Evolutionary conservation across 2,888 invertebrate species (phyloP), one percentile per base, ranked within the genome.

Genomic region (Mesorhabditis spiculigera): DNA sequence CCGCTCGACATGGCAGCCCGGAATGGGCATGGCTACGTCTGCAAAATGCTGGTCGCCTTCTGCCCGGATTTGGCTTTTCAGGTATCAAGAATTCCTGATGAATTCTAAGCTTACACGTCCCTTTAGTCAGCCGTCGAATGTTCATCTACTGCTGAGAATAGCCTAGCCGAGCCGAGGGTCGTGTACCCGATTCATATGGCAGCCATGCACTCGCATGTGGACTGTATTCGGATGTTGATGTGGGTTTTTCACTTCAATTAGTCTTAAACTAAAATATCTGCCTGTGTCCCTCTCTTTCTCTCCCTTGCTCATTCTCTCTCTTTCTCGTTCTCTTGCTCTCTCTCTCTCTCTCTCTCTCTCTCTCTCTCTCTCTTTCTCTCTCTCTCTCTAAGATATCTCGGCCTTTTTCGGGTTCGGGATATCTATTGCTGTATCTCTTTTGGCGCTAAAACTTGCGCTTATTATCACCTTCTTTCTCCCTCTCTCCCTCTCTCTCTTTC

Each of bases 1-100:
- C 92, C 95, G 0, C 89, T 97, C 83, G 96, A 97, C 87, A 90
- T 97, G 73, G 95, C 96, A 6, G 93, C 94, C 68, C 93, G 95
- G 88, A 88, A 87, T 16, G 82, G 82, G 5, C 78, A 77, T 68
- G 73, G 72, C 4, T 71, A 70, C 13, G 79, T 82, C 5, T 80
- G 79, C 69, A 70, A 73, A 16, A 63, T 79, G 6, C 72, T 83
- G 16, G 65, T 81, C 43, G 61, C 64, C 58, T 66, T 74, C 58
- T 78, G 76, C 42, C 83, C 83, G 5, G 77, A 80, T 45, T 68
- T 83, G 13, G 75, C 79, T 5, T 74, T 83, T n/a, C 71, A 80
- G 73, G 72, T 69, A 66, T 50, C n/a, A n/a, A 50, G n/a, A 50
- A 50, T 13, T n/a, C 58, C 13, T 50, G n/a, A 50, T 50, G 10